Conservation (phyloP, 2,113 vertebrate genomes). For the Mormoops blainvillei region DNA sequence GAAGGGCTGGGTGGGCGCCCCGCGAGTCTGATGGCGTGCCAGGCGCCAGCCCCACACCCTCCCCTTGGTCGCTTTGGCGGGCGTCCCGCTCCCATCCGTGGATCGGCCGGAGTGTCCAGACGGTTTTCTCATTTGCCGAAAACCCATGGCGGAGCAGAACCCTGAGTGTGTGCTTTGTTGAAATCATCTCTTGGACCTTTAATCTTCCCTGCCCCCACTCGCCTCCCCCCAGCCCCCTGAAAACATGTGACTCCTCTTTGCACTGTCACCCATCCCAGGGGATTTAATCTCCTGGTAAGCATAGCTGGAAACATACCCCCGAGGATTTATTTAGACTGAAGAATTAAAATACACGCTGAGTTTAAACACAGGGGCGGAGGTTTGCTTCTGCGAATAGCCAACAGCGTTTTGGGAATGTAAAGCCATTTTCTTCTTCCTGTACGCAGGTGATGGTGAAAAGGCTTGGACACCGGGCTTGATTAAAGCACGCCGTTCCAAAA, state of each 20-base stretch:
- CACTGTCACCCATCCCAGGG: fast-evolving
- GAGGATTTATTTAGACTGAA: neutral
- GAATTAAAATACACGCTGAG: neutral
- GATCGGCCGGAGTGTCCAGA: fast-evolving
- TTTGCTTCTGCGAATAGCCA: neutral
- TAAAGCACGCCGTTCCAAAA: neutral
- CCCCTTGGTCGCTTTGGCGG: fast-evolving
- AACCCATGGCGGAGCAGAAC: neutral
- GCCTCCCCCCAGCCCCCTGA: neutral
- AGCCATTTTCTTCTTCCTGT: neutral
- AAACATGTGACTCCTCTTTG: neutral
- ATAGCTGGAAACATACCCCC: neutral
- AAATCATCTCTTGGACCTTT: neutral
- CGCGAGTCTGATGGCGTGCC: fast-evolving
- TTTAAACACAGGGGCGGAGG: neutral
- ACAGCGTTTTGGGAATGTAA: fast-evolving
- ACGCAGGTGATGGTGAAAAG: neutral
- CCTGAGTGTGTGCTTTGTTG: neutral
- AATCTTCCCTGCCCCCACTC: neutral
- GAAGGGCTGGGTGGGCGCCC: neutral
- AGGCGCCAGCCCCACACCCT: neutral
- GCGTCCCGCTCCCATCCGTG: neutral
- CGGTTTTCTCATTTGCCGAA: neutral
- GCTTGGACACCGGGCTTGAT: neutral
- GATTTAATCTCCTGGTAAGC: conserved; percentile 5